These are phyloP conservation scores for Erynnis tages DNA, from an alignment of 2,888 invertebrate species.

Conservation along the genomic window DNA sequence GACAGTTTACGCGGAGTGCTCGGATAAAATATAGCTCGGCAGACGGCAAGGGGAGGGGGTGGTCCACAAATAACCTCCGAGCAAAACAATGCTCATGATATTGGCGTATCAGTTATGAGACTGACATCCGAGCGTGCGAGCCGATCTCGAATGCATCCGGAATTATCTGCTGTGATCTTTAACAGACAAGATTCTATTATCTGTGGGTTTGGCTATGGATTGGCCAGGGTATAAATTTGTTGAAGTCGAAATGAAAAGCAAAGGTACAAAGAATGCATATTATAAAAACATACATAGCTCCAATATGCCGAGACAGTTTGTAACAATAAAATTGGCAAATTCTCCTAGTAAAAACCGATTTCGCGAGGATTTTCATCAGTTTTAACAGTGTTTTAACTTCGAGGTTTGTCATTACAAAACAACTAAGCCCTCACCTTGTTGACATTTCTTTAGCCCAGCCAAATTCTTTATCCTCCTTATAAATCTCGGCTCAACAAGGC, in stretches of 20 bases:
- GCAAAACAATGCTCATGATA: constrained; percentile 79
- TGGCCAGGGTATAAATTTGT: too few relatives aligned
- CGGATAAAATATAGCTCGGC: constrained; percentile 79
- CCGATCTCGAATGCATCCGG: constrained; percentile 16
- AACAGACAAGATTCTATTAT: background rate
- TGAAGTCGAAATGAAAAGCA: too few relatives aligned
- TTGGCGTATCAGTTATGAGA: constrained; percentile 39
- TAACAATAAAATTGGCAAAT: too few relatives aligned
- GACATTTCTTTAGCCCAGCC: background rate
- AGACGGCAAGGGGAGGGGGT: constrained; percentile 55
- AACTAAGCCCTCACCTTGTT: too few relatives aligned
- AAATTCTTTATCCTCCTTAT: constrained; percentile 1
- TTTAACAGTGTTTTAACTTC: too few relatives aligned
- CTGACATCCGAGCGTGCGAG: constrained; percentile 20
- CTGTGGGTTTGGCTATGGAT: too few relatives aligned
- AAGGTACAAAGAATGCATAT: too few relatives aligned
- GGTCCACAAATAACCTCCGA: constrained; percentile 75
- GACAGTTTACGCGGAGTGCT: constrained; percentile 73
- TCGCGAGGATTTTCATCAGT: too few relatives aligned
- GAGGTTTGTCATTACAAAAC: too few relatives aligned
- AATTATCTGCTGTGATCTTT: constrained; percentile 13
- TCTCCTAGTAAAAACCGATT: too few relatives aligned
- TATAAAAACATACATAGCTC: too few relatives aligned
- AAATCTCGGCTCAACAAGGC: constrained; percentile 12
- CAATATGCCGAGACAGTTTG: too few relatives aligned